Evolutionary conservation across 1,140 invertebrate species (phyloP).

Genomic region (Aricia agestis): DNA sequence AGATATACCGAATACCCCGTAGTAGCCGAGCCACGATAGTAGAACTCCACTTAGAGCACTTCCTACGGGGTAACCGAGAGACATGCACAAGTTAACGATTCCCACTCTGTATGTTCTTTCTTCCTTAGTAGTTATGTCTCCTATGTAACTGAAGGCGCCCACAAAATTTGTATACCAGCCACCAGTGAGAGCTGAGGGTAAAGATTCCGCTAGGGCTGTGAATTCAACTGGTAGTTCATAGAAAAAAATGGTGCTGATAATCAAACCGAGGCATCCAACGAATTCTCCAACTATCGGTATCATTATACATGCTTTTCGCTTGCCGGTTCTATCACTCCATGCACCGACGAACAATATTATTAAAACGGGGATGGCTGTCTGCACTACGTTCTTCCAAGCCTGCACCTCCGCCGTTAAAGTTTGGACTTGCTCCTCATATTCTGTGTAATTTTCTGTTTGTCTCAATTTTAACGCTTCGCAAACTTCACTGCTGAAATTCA

Average conservation of each 20-base stretch:
- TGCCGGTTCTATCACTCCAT: slow-evolving; percentile 85
- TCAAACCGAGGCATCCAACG: slow-evolving; percentile 83
- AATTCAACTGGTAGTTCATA: slow-evolving; percentile 86
- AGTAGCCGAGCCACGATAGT: slow-evolving; percentile 83
- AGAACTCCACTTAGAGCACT: slow-evolving; percentile 85
- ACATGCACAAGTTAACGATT: slow-evolving; percentile 89
- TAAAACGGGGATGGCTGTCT: slow-evolving; percentile 83
- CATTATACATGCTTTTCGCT: slow-evolving; percentile 88
- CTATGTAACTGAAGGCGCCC: slow-evolving; percentile 93
- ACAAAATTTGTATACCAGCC: slow-evolving; percentile 93
- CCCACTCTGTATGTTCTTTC: slow-evolving; percentile 88
- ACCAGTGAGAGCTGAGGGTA: slow-evolving; percentile 87
- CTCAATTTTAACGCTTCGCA: slow-evolving; percentile 84
- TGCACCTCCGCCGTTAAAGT: slow-evolving; percentile 84
- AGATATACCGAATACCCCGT: slow-evolving; percentile 86
- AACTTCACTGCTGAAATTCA: slow-evolving; percentile 80
- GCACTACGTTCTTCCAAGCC: slow-evolving; percentile 87
- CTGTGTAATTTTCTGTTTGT: slow-evolving; percentile 82
- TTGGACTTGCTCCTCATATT: slow-evolving; percentile 84
- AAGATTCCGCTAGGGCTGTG: slow-evolving; percentile 82
- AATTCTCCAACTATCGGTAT: slow-evolving; percentile 89
- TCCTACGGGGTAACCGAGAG: slow-evolving; percentile 86
- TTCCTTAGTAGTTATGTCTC: slow-evolving; percentile 88
- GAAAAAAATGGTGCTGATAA: slow-evolving; percentile 87
- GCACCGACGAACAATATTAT: slow-evolving; percentile 88